phyloP scores from a whole-genome alignment of 1,140 invertebrate species.

The Meloidogyne chitwoodi region DNA sequence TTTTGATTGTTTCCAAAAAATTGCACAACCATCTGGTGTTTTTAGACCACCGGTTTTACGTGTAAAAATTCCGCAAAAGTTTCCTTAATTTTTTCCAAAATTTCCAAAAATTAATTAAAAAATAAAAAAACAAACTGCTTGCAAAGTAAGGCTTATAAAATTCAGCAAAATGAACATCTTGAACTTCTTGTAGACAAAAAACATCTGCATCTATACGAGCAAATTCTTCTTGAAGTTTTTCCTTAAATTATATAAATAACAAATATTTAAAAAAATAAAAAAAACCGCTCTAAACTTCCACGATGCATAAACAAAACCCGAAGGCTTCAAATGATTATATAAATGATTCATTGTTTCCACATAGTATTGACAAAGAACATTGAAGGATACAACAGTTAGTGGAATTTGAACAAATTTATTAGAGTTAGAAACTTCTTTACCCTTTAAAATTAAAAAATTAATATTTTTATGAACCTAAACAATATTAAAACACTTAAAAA shows the following conservation, averaged over 20 bases:
- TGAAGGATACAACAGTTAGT: conserved; percentile 14
- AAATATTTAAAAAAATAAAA: not conserved
- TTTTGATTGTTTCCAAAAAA: conserved; percentile 1
- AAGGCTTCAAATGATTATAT: conserved; percentile 7
- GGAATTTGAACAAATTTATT: not conserved
- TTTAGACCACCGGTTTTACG: not conserved
- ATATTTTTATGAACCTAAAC: not conserved
- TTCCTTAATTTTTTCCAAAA: not conserved
- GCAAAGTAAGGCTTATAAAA: conserved; percentile 17
- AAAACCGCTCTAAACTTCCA: conserved; percentile 5
- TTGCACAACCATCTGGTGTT: conserved; percentile 23
- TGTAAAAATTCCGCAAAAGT: not conserved
- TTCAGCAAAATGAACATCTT: conserved; percentile 15
- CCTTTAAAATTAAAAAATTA: not conserved
- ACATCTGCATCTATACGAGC: conserved; percentile 10
- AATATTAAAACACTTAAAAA: not conserved
- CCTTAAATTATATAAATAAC: not conserved
- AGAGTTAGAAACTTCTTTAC: not conserved
- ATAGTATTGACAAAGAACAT: conserved; percentile 19
- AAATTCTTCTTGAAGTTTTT: conserved; percentile 8
- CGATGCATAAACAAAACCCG: not conserved
- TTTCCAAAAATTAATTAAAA: not conserved
- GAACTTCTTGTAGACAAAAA: conserved; percentile 29
- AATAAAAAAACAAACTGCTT: not conserved
- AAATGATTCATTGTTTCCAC: conserved; percentile 2